Evolutionary conservation across 2,888 invertebrate genomes (phyloP).

Genomic region (Drosophila melanocephala): DNA sequence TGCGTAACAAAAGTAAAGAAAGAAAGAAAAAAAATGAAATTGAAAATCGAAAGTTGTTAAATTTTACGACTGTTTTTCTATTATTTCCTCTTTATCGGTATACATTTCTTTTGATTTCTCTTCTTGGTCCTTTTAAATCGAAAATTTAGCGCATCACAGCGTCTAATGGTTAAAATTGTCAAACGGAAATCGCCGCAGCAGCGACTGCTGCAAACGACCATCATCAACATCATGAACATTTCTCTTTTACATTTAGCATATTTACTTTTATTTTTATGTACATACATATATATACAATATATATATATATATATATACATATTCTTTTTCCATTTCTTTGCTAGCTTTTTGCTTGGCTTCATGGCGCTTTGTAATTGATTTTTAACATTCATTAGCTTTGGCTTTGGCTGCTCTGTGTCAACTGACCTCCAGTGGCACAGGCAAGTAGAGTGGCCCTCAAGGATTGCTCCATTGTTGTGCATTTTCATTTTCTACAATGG

Average conservation of each 20-base stretch:
- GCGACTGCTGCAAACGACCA: slow-evolving; percentile 15
- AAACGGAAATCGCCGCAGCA: slow-evolving; percentile 57
- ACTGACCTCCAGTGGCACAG: slow-evolving; percentile 36
- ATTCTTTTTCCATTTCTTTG: slow-evolving; percentile 22
- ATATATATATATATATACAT: neutral
- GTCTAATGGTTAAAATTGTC: slow-evolving; percentile 54
- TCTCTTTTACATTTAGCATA: slow-evolving; percentile 59
- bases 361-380: slow-evolving; percentile 73
- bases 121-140: slow-evolving; percentile 10
- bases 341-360: slow-evolving; percentile 9
- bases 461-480: slow-evolving; percentile 32
- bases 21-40: slow-evolving; percentile 52
- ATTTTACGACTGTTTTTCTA: slow-evolving; percentile 65
- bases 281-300: slow-evolving; percentile 1
- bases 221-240: slow-evolving; percentile 17
- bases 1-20: neutral
- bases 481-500: slow-evolving; percentile 34
- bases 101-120: neutral
- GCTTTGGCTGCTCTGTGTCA: slow-evolving; percentile 33
- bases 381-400: slow-evolving; percentile 71
- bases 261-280: slow-evolving; percentile 64
- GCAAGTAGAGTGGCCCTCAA: slow-evolving; percentile 1
- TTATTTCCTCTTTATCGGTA: slow-evolving; percentile 6
- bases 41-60: slow-evolving; percentile 84
- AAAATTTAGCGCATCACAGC: slow-evolving; percentile 17